phyloP scores from a whole-genome alignment of 2,797 vertebrate species.

The Morus bassanus region DNA sequence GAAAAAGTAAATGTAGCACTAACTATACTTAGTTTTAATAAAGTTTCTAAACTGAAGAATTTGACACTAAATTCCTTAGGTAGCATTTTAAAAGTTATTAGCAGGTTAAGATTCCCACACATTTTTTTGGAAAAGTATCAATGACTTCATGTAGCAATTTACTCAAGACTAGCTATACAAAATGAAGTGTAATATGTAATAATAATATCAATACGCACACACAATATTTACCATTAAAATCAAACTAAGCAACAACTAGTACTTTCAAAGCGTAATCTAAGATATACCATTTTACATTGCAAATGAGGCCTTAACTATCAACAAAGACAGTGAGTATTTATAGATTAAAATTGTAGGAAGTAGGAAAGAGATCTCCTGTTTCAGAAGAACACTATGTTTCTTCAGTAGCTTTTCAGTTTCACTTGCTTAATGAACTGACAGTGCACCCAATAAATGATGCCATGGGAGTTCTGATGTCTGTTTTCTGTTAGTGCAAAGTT shows the following conservation, averaged over 20 bases:
- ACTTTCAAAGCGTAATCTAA: background rate
- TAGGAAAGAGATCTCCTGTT: background rate
- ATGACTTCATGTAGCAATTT: background rate
- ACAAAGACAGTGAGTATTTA: background rate
- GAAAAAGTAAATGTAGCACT: background rate
- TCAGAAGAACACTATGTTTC: background rate
- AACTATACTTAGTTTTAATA: background rate
- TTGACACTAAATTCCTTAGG: background rate
- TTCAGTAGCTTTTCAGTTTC: background rate
- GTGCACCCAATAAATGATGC: background rate
- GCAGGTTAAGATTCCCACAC: background rate
- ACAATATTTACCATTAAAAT: background rate
- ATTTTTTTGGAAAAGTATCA: background rate
- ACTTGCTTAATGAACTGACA: background rate
- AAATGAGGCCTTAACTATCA: background rate
- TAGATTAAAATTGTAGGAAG: background rate
- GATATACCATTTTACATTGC: background rate
- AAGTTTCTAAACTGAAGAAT: background rate
- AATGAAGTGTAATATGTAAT: background rate
- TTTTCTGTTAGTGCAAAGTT: background rate
- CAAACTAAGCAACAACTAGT: background rate
- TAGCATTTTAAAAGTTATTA: background rate
- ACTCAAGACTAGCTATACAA: background rate
- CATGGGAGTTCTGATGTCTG: background rate
- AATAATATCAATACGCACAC: background rate